Percentiles rank a stretch among this genome's conserved stretches.
Conservation (phyloP, 2,113 vertebrate species). For the Mustelus asterias region DNA sequence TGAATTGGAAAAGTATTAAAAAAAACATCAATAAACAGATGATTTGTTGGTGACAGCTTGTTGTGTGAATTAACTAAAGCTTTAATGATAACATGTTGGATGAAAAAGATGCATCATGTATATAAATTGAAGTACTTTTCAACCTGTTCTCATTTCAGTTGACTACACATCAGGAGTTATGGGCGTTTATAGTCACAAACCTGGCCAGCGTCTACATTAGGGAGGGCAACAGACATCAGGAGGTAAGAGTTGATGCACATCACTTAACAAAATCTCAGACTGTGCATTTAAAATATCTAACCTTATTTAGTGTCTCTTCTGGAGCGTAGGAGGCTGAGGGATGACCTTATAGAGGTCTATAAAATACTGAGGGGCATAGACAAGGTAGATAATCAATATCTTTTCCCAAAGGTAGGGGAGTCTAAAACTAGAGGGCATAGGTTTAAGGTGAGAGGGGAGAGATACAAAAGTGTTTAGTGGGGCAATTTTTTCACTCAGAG, state of each 20-base stretch:
- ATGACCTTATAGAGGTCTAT: no score
- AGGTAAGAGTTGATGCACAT: constrained; percentile 61
- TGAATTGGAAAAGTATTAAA: no score
- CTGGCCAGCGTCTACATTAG: constrained; percentile 96
- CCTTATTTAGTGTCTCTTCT: not conserved
- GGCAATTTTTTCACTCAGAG: no score
- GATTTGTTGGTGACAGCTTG: not conserved
- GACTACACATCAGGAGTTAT: constrained; percentile 93
- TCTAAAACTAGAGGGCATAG: no score
- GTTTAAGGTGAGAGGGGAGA: no score
- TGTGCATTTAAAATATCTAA: not conserved
- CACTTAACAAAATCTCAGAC: not conserved
- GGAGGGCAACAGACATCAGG: constrained; percentile 93
- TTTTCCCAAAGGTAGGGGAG: no score
- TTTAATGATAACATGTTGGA: not conserved
- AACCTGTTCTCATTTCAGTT: constrained; percentile 58
- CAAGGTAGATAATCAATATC: no score
- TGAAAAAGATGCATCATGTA: no score
- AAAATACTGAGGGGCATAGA: no score
- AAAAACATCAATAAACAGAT: not conserved
- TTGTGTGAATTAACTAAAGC: not conserved
- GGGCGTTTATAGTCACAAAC: constrained; percentile 97
- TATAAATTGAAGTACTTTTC: not conserved
- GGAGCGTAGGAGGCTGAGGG: no score
- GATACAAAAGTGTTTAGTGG: no score